Base-by-base conservation (phyloP, 1,140 invertebrate species). In the Micrasema longulum region DNA sequence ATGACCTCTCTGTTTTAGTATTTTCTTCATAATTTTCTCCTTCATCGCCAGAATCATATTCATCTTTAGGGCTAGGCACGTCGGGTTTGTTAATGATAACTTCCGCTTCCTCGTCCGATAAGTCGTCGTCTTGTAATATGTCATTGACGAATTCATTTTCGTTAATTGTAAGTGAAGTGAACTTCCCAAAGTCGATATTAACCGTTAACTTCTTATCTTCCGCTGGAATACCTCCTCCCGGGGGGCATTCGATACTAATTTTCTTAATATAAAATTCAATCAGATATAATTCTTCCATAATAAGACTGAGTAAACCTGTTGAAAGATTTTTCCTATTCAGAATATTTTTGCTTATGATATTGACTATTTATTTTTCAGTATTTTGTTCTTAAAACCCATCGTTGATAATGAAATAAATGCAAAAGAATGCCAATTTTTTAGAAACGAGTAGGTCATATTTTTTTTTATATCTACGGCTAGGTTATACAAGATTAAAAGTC, bases 211-310 rank as follows among this genome's bases (percentile, higher is more conserved):
- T 68, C 31, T 68, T 57, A 16, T 53, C 60, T 64, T 64, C 60
- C 0, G 60, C 41, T 20, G 60, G 16, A 1, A 26, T 41, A 2
- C 12, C 11, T 43, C 60, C 60, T 5, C 41, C 38, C 3, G 23
- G 38, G 22, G 53, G 48, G 35, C 12, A 31, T 23, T 50, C 18
- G 12, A 70, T n/a, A 22, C 9, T 52, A 11, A 70, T 57, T 38
- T 63, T 43, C 11, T 70, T 52, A 35, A 70, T 52, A 35, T 48
- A 53, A 52, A 70, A 50, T 52, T 70, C 68, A 2, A 70, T 22
- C 23, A 63, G 47, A 38, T 63, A 63, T n/a, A 70, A 47, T 35
- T 70, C 12, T 52, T 63, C 57, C 68, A 70, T 70, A 43, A 14
- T 69, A 26, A 31, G 7, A 41, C 18, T 22, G 26, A 31, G 26